Base-by-base conservation (phyloP, 2,113 vertebrate genomes). In the Gasterosteus nipponicus region DNA sequence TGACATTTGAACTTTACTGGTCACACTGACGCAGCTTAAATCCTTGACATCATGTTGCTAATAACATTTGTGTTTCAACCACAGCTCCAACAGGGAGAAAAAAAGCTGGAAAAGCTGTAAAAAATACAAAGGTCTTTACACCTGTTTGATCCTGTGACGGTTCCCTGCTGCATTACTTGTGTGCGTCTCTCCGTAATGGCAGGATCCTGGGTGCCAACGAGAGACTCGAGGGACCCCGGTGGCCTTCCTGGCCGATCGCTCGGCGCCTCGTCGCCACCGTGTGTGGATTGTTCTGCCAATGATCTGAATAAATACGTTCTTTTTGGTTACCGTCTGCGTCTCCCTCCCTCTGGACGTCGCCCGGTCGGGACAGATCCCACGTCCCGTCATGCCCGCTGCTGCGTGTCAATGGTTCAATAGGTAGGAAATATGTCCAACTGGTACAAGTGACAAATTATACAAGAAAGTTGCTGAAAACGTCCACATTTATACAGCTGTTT, bases 51-150 rank as follows among this genome's bases (percentile, higher is more conserved):
- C 22, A 35, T 42, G 75, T 33, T 35, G 47, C 31, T 15, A 2
- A 41, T 42, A 38, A 29, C 35, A 61, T 58, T 38, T 58, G 41
- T 64, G 61, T 77, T 78, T 56, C 11, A 67, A 66, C 44, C 38
- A 15, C 29, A 39, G 59, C 42, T 64, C 33, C 39, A 38, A 68
- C 60, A 19, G 16, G 10, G 57, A 62, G 77, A 5, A 33, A 38
- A 73, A 79, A 80, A 82, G 81, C 81, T 86, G 78, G 74, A 11
- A 42, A n/a, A 26, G 56, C 33, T 26, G 56, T 31, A 18, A 76
- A 76, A 77, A 29, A 56, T 72, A 70, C 1, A 29, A 81, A 66
- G 47, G 54, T 58, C 65, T 42, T 42, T 16, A 57, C 56, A 39
- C 31, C 62, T 62, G 74, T 19, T 59, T 39, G 53, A 22, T 72